Evolutionary conservation across 2,113 vertebrate genomes (phyloP), one percentile per base, ranked within the genome.

Genomic region (Proteles cristata): DNA sequence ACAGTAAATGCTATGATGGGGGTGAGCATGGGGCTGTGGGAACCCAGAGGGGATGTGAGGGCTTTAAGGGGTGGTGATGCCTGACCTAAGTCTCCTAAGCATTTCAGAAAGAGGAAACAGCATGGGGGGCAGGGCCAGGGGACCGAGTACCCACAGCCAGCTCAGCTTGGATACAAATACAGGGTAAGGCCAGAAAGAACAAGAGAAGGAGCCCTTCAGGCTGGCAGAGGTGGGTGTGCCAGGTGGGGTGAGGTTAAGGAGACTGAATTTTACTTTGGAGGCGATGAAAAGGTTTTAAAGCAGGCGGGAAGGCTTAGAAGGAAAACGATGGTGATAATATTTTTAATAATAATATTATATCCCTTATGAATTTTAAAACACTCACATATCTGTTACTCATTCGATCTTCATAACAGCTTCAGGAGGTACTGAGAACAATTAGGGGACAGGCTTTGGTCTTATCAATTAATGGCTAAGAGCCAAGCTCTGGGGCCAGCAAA

Each of bases 321-420:
- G 71, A 79, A 79, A 94, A 71, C 43, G 26, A 53, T 39, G 71
- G n/a, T 91, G 50, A 71, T n/a, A 68, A 35, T 58, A 55, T 66
- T 94, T 94, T 94, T 81, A 26, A 76, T 88, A 48, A 43, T 53
- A 61, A 39, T 88, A 15, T 15, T 65, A 15, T 79, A 35, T 79
- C 69, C 63, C 17, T 71, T 63, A 35, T 94, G 43, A 82, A 16
- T 92, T 84, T 97, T 68, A 92, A 33, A 80, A 58, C 83, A 85
- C 21, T 61, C 77, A 26, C 45, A 73, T 39, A 81, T 17, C 26
- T 86, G 26, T 93, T 92, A 82, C 45, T 88, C 68, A 68, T 87
- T 68, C 68, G 48, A 17, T 73, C 39, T 84, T 89, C 31, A 28
- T n/a, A 69, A 77, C 25, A 33, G 63, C 33, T 66, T 93, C 21